Conservation (phyloP, 1,140 invertebrate genomes). For the Atta texana region DNA sequence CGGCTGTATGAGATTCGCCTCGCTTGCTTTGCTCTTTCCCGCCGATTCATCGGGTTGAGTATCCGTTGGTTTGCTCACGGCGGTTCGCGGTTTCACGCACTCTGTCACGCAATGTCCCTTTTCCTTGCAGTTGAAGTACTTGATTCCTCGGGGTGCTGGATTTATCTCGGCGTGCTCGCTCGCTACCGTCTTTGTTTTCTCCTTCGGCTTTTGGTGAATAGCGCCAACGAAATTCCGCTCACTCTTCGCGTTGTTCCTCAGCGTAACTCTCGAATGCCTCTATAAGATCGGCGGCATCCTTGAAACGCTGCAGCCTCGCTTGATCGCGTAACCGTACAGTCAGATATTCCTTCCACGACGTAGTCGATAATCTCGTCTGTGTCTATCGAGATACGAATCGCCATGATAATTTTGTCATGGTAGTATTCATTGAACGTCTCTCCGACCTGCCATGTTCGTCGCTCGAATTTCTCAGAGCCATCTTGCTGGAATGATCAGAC, state of each 20-base stretch:
- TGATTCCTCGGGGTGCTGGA: neutral
- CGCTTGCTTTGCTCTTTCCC: neutral
- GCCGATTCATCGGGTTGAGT: too few species aligned
- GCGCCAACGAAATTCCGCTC: neutral
- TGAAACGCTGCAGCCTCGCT: neutral
- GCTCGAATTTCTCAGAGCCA: slow-evolving; percentile 6
- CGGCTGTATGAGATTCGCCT: neutral
- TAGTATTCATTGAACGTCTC: slow-evolving; percentile 9
- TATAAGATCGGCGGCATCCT: neutral
- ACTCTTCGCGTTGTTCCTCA: neutral
- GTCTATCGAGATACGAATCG: neutral
- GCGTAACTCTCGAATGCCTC: slow-evolving; percentile 31
- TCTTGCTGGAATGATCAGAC: neutral
- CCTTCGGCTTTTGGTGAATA: neutral
- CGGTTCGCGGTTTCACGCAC: neutral
- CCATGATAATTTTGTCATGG: slow-evolving; percentile 12
- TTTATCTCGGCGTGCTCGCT: too few species aligned
- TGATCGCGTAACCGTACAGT: neutral
- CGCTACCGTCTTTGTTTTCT: too few species aligned
- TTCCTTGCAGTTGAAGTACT: neutral
- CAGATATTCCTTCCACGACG: neutral
- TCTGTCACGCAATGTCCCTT: neutral
- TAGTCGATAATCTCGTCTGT: slow-evolving; percentile 6
- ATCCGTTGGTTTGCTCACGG: neutral
- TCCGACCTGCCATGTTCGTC: neutral